phyloP scores from a whole-genome alignment of 1,140 invertebrate species.

The Oppia nitens region DNA sequence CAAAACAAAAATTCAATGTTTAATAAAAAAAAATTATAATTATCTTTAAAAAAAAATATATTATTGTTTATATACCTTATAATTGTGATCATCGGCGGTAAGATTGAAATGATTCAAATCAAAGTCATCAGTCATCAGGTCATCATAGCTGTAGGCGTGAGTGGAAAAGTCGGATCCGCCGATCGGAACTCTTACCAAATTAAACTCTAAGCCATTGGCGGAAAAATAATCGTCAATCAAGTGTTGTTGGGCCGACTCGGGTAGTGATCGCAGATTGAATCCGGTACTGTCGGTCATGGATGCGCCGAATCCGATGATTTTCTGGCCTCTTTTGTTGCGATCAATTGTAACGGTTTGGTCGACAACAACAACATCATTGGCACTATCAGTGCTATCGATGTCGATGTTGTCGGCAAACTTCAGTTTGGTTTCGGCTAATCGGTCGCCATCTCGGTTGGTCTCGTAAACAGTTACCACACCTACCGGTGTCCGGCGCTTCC shows the following conservation, averaged over 20 bases:
- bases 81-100: constrained; percentile 42
- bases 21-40: constrained; percentile 43
- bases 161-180: constrained; percentile 65
- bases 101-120: constrained; percentile 46
- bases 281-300: constrained; percentile 26
- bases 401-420: neutral
- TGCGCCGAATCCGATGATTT: constrained; percentile 1
- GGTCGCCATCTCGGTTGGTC: constrained; percentile 36
- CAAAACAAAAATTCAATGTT: no score
- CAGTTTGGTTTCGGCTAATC: constrained; percentile 26
- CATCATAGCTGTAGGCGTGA: constrained; percentile 48
- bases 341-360: neutral
- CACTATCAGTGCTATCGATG: neutral
- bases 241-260: neutral
- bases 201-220: constrained; percentile 43
- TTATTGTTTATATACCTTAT: constrained; percentile 42
- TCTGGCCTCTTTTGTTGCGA: neutral
- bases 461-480: constrained; percentile 31
- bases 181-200: constrained; percentile 56
- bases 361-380: neutral
- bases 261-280: constrained; percentile 3
- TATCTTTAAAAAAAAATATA: no score
- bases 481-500: constrained; percentile 24
- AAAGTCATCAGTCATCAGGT: constrained; percentile 36
- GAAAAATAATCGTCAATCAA: constrained; percentile 14